These are phyloP conservation scores for Drosophila orosa DNA, from an alignment of 1,140 invertebrate genomes.

Conservation along the genomic window DNA sequence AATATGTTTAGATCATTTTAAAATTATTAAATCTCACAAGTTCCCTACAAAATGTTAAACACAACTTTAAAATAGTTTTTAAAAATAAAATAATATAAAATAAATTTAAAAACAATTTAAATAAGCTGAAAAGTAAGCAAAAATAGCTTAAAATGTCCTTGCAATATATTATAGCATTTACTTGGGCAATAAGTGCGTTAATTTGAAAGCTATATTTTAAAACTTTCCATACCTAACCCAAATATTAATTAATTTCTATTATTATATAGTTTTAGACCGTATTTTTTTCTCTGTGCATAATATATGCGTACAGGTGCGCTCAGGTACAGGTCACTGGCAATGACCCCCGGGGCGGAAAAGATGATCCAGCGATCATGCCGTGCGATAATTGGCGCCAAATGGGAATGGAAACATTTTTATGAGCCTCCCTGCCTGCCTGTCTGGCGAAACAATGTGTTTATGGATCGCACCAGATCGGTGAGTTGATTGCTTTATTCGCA, in stretches of 20 bases:
- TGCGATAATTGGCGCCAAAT: slow-evolving; percentile 27
- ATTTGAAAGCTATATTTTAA: no score
- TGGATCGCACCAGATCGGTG: slow-evolving; percentile 21
- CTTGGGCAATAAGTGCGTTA: no score
- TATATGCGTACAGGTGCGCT: slow-evolving; percentile 10
- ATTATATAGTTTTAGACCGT: neutral
- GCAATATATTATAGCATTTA: neutral
- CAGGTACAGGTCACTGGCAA: slow-evolving; percentile 7
- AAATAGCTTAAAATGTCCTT: neutral
- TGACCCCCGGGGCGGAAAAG: slow-evolving; percentile 9
- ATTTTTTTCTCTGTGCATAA: neutral
- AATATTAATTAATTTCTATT: neutral
- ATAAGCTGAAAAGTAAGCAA: neutral
- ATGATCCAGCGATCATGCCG: slow-evolving; percentile 27
- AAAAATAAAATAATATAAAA: neutral
- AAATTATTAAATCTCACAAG: no score
- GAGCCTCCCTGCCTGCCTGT: neutral
- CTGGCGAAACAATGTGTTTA: slow-evolving; percentile 31
- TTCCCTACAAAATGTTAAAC: neutral
- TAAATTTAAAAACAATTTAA: neutral
- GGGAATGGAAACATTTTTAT: slow-evolving; percentile 47
- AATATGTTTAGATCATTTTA: no score
- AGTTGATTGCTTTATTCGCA: slow-evolving; percentile 40
- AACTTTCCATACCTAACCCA: no score
- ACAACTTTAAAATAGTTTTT: neutral